These are phyloP conservation scores for Peribatodes rhomboidaria DNA, from an alignment of 2,888 invertebrate genomes.

Conservation along the genomic window DNA sequence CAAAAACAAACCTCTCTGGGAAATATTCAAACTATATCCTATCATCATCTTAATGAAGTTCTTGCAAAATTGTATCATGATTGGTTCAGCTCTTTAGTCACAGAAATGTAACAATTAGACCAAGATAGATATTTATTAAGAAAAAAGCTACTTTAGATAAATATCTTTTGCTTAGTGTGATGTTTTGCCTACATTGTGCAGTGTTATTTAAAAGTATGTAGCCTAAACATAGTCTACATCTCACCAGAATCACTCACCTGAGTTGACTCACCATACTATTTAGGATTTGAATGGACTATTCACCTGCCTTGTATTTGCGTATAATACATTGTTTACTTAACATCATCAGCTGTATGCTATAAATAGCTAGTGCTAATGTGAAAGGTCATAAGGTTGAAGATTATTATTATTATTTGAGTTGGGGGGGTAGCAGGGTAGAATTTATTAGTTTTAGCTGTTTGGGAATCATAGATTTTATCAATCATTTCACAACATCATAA, in stretches of 20 bases:
- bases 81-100: no score
- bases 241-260: neutral
- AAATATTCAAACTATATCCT: no score
- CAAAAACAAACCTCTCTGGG: no score
- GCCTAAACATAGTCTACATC: constrained; percentile 1
- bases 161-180: neutral
- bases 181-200: constrained; percentile 9
- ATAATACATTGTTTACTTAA: constrained; percentile 1
- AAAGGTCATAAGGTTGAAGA: neutral
- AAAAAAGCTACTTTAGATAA: no score
- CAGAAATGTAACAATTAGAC: no score
- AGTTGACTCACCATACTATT: constrained; percentile 9
- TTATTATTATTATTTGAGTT: no score
- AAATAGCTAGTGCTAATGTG: constrained; percentile 6
- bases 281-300: constrained; percentile 5
- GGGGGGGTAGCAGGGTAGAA: no score
- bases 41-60: no score
- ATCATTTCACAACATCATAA: no score
- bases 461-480: neutral
- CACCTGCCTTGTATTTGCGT: neutral
- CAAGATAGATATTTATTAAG: no score
- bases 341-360: neutral
- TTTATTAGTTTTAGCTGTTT: neutral
- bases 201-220: constrained; percentile 9
- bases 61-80: no score